Conservation (phyloP, 2,113 vertebrate species). For the Takifugu bimaculatus region DNA sequence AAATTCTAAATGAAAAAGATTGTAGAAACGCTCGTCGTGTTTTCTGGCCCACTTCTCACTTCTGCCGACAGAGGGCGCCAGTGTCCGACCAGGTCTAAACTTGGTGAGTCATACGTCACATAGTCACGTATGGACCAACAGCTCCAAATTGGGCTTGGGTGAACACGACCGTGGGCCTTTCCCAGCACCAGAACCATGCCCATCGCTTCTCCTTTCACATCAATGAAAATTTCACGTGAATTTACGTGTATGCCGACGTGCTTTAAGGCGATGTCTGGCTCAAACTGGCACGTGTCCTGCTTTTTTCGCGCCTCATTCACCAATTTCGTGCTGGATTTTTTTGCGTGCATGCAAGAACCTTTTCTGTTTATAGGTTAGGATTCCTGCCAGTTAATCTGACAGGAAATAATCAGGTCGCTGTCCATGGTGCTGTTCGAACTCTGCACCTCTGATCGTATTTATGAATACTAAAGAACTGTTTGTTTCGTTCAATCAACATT, state of each 20-base stretch:
- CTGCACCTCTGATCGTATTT: not conserved
- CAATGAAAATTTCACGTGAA: not conserved
- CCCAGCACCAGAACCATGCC: not conserved
- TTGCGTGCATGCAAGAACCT: too few species aligned
- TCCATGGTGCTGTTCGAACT: conserved; percentile 57
- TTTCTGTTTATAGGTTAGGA: too few species aligned
- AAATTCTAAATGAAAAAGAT: too few species aligned
- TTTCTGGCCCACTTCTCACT: conserved; percentile 11
- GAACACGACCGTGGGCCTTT: conserved; percentile 8
- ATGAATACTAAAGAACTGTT: not conserved
- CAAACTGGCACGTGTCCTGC: conserved; percentile 6
- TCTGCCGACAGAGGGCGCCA: conserved; percentile 46
- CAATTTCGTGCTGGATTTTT: not conserved
- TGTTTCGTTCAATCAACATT: not conserved
- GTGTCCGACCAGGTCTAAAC: not conserved
- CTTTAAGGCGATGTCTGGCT: not conserved
- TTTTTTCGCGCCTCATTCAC: not conserved
- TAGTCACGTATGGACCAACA: conserved; percentile 39
- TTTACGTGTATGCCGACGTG: not conserved
- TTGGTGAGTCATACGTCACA: conserved; percentile 59
- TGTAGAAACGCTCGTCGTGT: too few species aligned
- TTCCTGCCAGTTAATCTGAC: too few species aligned
- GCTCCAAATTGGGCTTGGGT: conserved; percentile 34
- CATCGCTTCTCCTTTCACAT: not conserved
- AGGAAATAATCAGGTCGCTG: conserved; percentile 19